Evolutionary conservation across 2,888 invertebrate species (phyloP), one percentile per base, ranked within the genome.

Genomic region (Prenolepis imparis): DNA sequence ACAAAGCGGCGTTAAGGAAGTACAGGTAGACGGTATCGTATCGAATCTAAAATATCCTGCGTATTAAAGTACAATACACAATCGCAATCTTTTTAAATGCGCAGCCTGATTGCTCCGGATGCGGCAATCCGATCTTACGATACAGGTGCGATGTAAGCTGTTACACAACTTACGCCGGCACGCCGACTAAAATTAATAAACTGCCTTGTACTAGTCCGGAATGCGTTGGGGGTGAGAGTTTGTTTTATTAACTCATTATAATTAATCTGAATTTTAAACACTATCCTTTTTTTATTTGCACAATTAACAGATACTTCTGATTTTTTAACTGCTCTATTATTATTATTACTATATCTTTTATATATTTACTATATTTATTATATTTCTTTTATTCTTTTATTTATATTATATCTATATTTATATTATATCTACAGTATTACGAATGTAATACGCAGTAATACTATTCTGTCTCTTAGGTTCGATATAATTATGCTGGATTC

Each of bases 91-190:
- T 59, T 59, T 21, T 63, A 52, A 39, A 39, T 12, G 52, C 18
- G 18, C 12, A 67, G 63, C 73, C 57, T 11, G 93, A 93, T 66
- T 93, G 93, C 67, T 91, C 92, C 0, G 70, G 67, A 12, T 93
- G 93, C 70, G 77, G 63, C n/a, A 85, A 88, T 85, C 91, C 92
- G 4, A 82, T 92, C n/a, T 78, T 88, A 18, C 87, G 86, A 21
- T 89, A 90, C 61, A 90, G 82, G 28, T 94, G 94, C 68, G 91
- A 93, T 63, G 61, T 88, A 18, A 78, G 78, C 15, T 94, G 94
- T 86, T 86, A 89, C 48, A n/a, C 59, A n/a, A 11, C 68, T 5
- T 57, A 85, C 5, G 64, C 66, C 64, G 11, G 63, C 48, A 3
- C 36, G 36, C 21, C 55, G 12, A 15, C 8, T 28, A 61, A 15